phyloP scores from a whole-genome alignment of 1,140 invertebrate genomes.

The Bombus balteatus region DNA sequence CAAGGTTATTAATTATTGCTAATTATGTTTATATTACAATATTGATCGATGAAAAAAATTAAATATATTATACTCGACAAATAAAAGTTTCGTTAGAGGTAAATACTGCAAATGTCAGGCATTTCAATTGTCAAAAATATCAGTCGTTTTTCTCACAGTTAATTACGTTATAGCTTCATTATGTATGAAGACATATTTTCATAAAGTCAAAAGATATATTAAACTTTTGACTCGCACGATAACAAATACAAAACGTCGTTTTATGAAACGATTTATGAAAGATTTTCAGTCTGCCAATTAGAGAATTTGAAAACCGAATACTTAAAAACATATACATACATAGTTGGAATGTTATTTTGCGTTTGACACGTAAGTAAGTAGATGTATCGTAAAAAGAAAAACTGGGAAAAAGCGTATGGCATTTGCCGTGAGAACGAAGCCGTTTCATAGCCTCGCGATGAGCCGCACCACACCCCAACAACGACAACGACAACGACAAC shows the following conservation, averaged over 20 bases:
- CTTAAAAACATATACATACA: background rate
- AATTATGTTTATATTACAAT: background rate
- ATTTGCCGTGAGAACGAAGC: constrained; percentile 36
- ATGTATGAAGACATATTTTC: background rate
- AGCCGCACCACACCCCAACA: constrained; percentile 29
- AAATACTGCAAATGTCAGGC: background rate
- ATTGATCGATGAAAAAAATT: too few relatives aligned
- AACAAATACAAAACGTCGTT: background rate
- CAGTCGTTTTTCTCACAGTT: background rate
- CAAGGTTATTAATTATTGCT: background rate
- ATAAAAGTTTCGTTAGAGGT: too few relatives aligned
- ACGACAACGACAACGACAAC: background rate
- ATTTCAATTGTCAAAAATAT: background rate
- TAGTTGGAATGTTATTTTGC: background rate
- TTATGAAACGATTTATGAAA: background rate
- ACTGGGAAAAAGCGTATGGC: background rate
- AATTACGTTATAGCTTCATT: background rate
- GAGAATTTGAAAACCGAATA: background rate
- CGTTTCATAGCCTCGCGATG: constrained; percentile 33
- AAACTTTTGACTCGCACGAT: too few relatives aligned
- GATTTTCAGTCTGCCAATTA: background rate
- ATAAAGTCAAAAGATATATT: background rate
- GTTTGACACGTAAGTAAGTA: background rate
- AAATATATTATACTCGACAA: too few relatives aligned
- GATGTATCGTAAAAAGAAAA: background rate